Evolutionary conservation across 2,797 vertebrate genomes (phyloP).

Genomic region (Petrocephalus schoutedeni): DNA sequence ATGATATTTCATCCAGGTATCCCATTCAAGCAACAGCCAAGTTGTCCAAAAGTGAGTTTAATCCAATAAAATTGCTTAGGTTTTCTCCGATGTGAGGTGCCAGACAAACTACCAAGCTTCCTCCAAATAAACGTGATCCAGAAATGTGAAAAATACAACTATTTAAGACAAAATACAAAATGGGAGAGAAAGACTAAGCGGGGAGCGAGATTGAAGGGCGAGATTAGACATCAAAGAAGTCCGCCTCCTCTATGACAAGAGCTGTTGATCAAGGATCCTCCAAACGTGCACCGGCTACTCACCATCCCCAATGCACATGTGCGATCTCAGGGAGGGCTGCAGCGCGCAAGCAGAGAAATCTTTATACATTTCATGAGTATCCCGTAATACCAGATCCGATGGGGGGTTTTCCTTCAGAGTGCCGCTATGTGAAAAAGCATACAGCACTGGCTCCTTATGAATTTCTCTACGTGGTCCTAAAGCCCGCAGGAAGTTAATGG

Average conservation of each 20-base stretch:
- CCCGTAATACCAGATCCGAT: conserved; percentile 63
- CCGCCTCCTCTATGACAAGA: conserved; percentile 48
- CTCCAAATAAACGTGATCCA: conserved; percentile 49
- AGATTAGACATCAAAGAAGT: conserved; percentile 52
- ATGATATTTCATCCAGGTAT: conserved; percentile 55
- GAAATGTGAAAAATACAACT: not conserved
- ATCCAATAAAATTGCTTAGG: conserved; percentile 74
- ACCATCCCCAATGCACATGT: conserved; percentile 51
- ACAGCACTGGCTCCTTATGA: conserved; percentile 54
- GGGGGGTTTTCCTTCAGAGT: conserved; percentile 63
- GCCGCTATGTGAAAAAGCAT: conserved; percentile 63
- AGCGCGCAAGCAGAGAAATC: conserved; percentile 52
- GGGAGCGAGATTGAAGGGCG: conserved; percentile 33
- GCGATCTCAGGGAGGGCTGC: conserved; percentile 55
- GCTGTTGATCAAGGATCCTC: conserved; percentile 51
- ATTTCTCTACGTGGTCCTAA: conserved; percentile 64
- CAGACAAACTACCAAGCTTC: conserved; percentile 65
- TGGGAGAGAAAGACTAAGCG: conserved; percentile 22
- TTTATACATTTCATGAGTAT: conserved; percentile 63
- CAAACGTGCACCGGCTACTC: conserved; percentile 50
- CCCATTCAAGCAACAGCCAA: conserved; percentile 73
- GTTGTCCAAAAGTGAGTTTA: conserved; percentile 71
- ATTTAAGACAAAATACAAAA: conserved; percentile 19
- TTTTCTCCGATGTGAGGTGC: conserved; percentile 36
- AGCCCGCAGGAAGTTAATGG: conserved; percentile 34